phyloP scores from a whole-genome alignment of 2,888 invertebrate species.

The Ormyrus thymus region DNA sequence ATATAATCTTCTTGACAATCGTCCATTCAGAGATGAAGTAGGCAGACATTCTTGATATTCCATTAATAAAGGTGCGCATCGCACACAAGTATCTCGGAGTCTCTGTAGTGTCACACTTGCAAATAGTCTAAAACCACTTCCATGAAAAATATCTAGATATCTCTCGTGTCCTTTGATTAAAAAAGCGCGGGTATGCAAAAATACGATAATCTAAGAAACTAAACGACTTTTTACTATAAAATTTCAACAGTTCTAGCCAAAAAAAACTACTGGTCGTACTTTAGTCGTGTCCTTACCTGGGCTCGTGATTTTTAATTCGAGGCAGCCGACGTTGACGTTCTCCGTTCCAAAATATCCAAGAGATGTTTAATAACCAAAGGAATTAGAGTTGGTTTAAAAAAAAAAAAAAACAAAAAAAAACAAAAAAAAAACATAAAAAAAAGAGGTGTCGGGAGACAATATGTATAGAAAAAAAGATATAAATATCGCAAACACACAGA shows the following conservation, averaged over 20 bases:
- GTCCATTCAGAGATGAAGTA: constrained; percentile 13
- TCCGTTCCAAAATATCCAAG: constrained; percentile 25
- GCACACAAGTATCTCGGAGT: constrained; percentile 16
- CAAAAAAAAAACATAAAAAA: constrained; percentile 30
- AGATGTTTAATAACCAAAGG: constrained; percentile 41
- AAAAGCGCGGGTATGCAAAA: constrained; percentile 54
- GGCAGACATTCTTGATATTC: constrained; percentile 32
- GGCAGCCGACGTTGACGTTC: constrained; percentile 23
- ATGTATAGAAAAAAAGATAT: constrained; percentile 52
- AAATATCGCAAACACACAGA: constrained; percentile 60
- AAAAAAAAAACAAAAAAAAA: constrained; percentile 35
- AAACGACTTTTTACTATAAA: constrained; percentile 56
- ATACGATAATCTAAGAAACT: constrained; percentile 54
- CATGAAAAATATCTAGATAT: constrained; percentile 39
- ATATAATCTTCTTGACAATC: constrained; percentile 10
- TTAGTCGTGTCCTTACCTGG: constrained; percentile 51
- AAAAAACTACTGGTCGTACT: constrained; percentile 51
- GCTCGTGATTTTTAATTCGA: constrained; percentile 8
- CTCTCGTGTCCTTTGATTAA: constrained; percentile 54
- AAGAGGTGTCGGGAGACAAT: constrained; percentile 23
- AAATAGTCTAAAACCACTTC: constrained; percentile 57
- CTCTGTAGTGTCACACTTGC: constrained; percentile 56
- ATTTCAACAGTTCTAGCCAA: constrained; percentile 55
- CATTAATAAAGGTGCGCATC: background rate
- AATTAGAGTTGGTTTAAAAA: too few species aligned